Conservation (phyloP, 2,888 invertebrate species). For the Oxystoma pomonae region DNA sequence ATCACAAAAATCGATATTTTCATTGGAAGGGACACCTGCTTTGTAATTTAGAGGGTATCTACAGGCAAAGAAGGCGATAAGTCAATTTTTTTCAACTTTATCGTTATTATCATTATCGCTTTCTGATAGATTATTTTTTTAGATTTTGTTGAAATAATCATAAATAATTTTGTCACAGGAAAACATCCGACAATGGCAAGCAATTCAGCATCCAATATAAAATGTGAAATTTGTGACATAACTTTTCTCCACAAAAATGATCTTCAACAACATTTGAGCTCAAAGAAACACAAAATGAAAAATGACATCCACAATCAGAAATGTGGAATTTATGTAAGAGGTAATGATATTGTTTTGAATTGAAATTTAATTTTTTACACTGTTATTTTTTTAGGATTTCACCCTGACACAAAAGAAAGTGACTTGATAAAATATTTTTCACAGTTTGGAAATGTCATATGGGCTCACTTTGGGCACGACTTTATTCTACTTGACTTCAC, state of each 20-base stretch:
- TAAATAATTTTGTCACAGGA: too few species aligned
- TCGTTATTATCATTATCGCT: too few species aligned
- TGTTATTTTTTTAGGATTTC: slow-evolving; percentile 25
- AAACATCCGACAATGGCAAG: neutral
- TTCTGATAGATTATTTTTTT: too few species aligned
- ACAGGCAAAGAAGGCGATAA: too few species aligned
- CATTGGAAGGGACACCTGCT: too few species aligned
- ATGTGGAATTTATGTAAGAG: slow-evolving; percentile 24
- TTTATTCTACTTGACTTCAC: slow-evolving; percentile 37
- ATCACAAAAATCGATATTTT: too few species aligned
- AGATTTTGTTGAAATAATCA: too few species aligned
- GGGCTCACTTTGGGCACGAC: slow-evolving; percentile 28
- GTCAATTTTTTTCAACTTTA: too few species aligned
- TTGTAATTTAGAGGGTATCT: too few species aligned
- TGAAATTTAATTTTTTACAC: too few species aligned
- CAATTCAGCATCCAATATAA: neutral
- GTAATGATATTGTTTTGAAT: too few species aligned
- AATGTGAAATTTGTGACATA: neutral
- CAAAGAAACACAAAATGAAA: neutral
- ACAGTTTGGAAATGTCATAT: slow-evolving; percentile 34
- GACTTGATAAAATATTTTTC: slow-evolving; percentile 36
- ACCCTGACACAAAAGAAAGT: slow-evolving; percentile 29
- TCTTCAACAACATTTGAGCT: neutral
- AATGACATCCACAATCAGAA: slow-evolving; percentile 11
- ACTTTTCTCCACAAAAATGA: neutral